A percentile compares a stretch with the other conserved stretches of the same genome.
These are phyloP conservation scores for Erythrocebus patas DNA, from an alignment of 2,113 vertebrate species.

Conservation along the genomic window DNA sequence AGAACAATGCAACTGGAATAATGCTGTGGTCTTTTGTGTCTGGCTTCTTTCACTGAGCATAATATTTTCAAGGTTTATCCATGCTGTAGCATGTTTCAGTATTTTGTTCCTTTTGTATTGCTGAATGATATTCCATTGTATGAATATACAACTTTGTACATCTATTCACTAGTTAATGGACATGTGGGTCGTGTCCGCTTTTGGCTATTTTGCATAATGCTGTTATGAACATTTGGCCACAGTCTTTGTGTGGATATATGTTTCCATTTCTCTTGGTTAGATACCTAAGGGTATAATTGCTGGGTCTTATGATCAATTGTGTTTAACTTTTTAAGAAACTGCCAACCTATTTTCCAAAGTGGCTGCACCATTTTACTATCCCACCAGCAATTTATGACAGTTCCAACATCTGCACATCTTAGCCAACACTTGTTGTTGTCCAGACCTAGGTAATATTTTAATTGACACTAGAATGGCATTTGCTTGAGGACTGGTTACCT, in stretches of 20 bases:
- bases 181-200: background rate
- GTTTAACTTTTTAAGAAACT: background rate
- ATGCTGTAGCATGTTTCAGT: background rate
- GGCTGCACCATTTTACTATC: background rate
- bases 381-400: background rate
- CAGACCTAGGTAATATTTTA: background rate
- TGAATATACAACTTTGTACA: background rate
- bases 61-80: background rate
- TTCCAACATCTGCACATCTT: background rate
- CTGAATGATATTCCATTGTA: background rate
- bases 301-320: background rate
- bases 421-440: background rate
- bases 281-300: background rate
- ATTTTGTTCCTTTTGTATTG: background rate
- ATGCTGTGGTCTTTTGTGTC: background rate
- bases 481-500: background rate
- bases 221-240: background rate
- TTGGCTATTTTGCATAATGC: background rate
- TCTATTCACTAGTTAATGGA: background rate
- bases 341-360: background rate
- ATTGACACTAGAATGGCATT: slow-evolving; percentile 3
- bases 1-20: background rate
- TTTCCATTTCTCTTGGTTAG: background rate
- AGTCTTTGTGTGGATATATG: background rate
- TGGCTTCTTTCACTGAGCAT: background rate